Percentiles rank a stretch among this genome's conserved stretches.
Evolutionary conservation across 2,888 invertebrate species (phyloP).

Genomic region (Campoletis raptor): DNA sequence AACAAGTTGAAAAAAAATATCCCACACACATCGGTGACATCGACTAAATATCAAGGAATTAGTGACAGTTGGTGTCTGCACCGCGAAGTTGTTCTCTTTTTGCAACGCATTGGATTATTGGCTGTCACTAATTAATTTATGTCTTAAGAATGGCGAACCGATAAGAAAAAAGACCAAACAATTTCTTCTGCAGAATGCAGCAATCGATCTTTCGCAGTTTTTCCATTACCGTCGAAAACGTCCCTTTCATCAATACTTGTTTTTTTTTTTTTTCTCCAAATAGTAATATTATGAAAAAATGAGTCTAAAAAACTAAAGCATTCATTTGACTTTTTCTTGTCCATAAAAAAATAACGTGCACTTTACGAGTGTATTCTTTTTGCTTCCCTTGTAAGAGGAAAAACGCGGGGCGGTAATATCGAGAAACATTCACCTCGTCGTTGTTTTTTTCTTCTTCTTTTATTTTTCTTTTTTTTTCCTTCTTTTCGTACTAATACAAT

Average conservation of each 20-base stretch:
- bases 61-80: not conserved
- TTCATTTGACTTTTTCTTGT: not conserved
- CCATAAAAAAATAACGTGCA: not conserved
- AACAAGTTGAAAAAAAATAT: not conserved
- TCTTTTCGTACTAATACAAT: conserved; percentile 45
- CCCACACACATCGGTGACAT: not conserved
- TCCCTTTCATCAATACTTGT: not conserved
- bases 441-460: not conserved
- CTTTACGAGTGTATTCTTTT: not conserved
- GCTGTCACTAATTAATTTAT: not conserved
- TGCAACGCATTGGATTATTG: not conserved
- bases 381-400: not conserved
- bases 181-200: not conserved
- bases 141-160: not conserved
- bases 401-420: not conserved
- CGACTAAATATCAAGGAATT: not conserved
- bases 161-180: not conserved
- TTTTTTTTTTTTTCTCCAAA: not conserved
- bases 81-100: no score
- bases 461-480: not conserved
- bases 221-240: not conserved
- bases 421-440: conserved; percentile 15
- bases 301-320: not conserved
- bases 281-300: not conserved
- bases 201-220: not conserved